Base-by-base conservation (phyloP, 1,140 invertebrate genomes). In the Capitella teleta region DNA sequence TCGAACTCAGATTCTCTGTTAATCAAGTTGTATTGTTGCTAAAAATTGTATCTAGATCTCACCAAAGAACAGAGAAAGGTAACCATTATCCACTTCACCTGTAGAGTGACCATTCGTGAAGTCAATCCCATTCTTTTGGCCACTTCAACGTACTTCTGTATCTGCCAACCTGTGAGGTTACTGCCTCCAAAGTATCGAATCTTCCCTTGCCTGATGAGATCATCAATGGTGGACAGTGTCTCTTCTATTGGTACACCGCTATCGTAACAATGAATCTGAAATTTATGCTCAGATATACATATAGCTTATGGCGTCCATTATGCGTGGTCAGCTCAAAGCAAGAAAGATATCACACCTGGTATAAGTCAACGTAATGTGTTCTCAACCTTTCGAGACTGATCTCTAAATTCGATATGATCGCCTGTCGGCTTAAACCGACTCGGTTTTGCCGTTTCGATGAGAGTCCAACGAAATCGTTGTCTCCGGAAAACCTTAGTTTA, bases 211-310 rank as follows among this genome's bases (percentile, higher is more conserved):
- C 54, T 30, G 8, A 64, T 54, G 14, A 66, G 43, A 53, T 66
- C 63, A 44, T 60, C 49, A 16, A 66, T 49, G 4, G 58, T 50
- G 14, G 54, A 4, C 5, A 62, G 40, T 3, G 60, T 63, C 41
- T 63, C 61, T 30, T 64, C 57, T 26, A 62, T 45, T 3, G 57
- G 57, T 6, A 56, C 55, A 38, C 52, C 56, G 28, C 47, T 48
- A 47, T 64, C 61, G 55, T 54, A 64, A n/a, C 28, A 8, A 50
- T 66, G 61, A 1, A 50, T 57, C 60, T 61, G 59, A n/a, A n/a
- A n/a, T n/a, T 28, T 56, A 34, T n/a, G n/a, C 32, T 12, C 32
- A 34, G 10, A 34, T 34, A 34, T 34, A 34, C 32, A 34, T 34
- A 34, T 34, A 34, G 32, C 10, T 10, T 34, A 34, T n/a, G 10